phyloP scores from a whole-genome alignment of 2,113 vertebrate species.

The Hyaena hyaena region DNA sequence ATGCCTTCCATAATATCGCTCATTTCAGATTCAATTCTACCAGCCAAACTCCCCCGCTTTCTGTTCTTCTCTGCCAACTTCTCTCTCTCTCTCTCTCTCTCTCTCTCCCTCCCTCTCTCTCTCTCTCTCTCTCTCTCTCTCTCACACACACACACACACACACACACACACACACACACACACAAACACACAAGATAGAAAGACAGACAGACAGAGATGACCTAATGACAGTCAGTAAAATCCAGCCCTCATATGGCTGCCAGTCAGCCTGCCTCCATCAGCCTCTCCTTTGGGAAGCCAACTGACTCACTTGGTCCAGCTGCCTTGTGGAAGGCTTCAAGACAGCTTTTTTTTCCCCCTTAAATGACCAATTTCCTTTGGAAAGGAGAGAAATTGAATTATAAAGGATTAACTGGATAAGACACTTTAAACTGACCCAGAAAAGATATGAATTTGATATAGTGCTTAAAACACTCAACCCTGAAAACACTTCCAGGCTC shows the following conservation, averaged over 20 bases:
- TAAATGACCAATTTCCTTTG: background rate
- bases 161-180: background rate
- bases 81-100: background rate
- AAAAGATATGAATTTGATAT: slow-evolving; percentile 26
- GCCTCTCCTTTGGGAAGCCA: background rate
- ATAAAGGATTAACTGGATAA: slow-evolving; percentile 2
- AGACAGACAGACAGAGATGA: background rate
- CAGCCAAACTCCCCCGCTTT: background rate
- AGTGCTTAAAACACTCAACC: background rate
- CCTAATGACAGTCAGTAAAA: background rate
- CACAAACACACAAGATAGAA: background rate
- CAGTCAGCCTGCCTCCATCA: background rate
- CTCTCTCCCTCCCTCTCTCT: background rate
- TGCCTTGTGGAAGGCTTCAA: background rate
- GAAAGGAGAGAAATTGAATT: slow-evolving; percentile 10
- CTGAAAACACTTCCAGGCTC: background rate
- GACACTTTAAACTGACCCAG: background rate
- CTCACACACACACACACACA: background rate
- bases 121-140: no score
- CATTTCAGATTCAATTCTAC: background rate
- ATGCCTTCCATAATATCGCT: background rate
- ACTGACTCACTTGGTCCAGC: background rate
- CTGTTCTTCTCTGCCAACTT: background rate
- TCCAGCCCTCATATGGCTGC: background rate
- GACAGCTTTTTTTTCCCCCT: background rate